Percentiles rank a stretch among this genome's conserved stretches.
These are phyloP conservation scores for Sesia bembeciformis DNA, from an alignment of 2,888 invertebrate genomes.

Conservation along the genomic window DNA sequence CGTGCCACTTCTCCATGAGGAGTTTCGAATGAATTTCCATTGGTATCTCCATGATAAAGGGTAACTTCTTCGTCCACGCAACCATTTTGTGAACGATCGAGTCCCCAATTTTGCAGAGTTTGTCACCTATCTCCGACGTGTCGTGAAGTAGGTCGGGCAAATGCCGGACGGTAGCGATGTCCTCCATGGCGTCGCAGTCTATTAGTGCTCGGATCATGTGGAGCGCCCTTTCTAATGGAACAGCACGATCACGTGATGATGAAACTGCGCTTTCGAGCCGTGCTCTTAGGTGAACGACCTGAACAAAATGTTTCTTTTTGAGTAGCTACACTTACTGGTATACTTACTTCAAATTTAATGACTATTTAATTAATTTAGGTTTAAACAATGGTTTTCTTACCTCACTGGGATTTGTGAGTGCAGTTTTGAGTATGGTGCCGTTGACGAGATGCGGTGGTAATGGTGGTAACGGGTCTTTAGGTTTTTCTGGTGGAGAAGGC, in stretches of 20 bases:
- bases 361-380: background rate
- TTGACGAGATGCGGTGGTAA: conserved; percentile 88
- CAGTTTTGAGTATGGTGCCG: conserved; percentile 95
- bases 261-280: conserved; percentile 91
- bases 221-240: conserved; percentile 87
- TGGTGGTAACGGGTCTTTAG: conserved; percentile 68
- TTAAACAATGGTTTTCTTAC: conserved; percentile 24
- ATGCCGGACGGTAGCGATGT: conserved; percentile 93
- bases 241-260: conserved; percentile 86
- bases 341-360: background rate
- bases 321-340: background rate
- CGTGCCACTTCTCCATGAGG: conserved; percentile 98
- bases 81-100: conserved; percentile 98
- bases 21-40: conserved; percentile 96
- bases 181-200: conserved; percentile 97
- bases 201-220: conserved; percentile 94
- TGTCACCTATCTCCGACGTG: conserved; percentile 92
- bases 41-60: conserved; percentile 97
- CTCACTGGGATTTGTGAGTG: conserved; percentile 95
- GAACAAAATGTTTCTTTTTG: conserved; percentile 9
- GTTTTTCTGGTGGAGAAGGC: conserved; percentile 62
- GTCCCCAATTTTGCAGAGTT: conserved; percentile 96
- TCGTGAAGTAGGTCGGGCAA: conserved; percentile 92
- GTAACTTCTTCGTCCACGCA: conserved; percentile 98
- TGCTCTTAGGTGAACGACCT: conserved; percentile 88